phyloP scores from a whole-genome alignment of 2,888 invertebrate genomes.

The Hybos culiciformis region DNA sequence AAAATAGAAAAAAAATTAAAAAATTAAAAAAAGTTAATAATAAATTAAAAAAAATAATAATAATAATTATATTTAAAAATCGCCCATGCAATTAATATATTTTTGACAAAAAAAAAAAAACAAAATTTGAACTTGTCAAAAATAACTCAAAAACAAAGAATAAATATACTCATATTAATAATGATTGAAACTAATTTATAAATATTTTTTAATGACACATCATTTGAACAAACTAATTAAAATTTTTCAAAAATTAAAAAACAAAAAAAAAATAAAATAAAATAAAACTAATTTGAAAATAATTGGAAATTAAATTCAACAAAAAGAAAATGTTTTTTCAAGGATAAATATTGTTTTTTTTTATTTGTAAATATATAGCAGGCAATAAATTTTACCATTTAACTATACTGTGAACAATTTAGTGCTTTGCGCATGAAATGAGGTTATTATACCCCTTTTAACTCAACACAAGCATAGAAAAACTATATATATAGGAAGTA shows the following conservation, averaged over 20 bases:
- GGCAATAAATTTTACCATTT: no score
- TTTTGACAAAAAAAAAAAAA: background rate
- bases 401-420: no score
- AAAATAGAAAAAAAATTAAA: background rate
- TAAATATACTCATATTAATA: background rate
- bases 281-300: constrained; percentile 3
- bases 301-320: no score
- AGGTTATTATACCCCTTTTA: no score
- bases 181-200: background rate
- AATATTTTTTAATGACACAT: constrained; percentile 4
- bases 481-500: no score
- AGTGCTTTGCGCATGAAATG: no score
- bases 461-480: no score
- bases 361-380: no score
- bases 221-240: constrained; percentile 12
- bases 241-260: background rate
- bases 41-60: background rate
- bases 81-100: background rate
- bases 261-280: constrained; percentile 10
- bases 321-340: no score
- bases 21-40: background rate
- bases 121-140: background rate
- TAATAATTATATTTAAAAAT: background rate
- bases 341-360: no score
- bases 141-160: background rate